phyloP scores from a whole-genome alignment of 2,113 vertebrate genomes.

The Sylvilagus bachmani region DNA sequence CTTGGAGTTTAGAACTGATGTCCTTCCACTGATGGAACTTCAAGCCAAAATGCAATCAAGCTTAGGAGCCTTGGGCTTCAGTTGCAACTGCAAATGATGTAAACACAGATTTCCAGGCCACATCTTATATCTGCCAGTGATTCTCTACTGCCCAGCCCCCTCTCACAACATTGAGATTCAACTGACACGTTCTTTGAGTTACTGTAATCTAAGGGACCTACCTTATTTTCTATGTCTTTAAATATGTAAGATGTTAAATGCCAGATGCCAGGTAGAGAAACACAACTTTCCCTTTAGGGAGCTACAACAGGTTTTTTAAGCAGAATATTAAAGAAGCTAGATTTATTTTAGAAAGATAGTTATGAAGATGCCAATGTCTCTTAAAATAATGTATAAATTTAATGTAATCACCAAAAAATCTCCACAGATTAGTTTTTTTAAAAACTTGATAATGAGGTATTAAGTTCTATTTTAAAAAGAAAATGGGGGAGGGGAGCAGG shows the following conservation, averaged over 20 bases:
- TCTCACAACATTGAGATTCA: not conserved
- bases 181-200: slow-evolving; percentile 39
- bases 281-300: not conserved
- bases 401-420: slow-evolving; percentile 15
- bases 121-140: not conserved
- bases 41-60: slow-evolving; percentile 53
- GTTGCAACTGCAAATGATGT: slow-evolving; percentile 20
- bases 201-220: not conserved
- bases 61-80: not conserved
- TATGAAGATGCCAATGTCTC: not conserved
- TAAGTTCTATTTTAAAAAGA: slow-evolving; percentile 50
- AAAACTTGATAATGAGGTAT: not conserved
- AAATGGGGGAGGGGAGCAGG: not conserved
- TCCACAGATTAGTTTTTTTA: not conserved
- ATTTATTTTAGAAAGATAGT: slow-evolving; percentile 22
- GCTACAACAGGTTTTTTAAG: not conserved
- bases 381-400: not conserved
- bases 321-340: not conserved
- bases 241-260: not conserved
- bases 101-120: slow-evolving; percentile 23
- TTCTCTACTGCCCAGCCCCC: not conserved
- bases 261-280: not conserved
- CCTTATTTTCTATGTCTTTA: slow-evolving; percentile 19
- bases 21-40: slow-evolving; percentile 27
- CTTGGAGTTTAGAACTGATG: slow-evolving; percentile 3